These are phyloP conservation scores for Nibea coibor DNA, from an alignment of 2,113 vertebrate species.

Conservation along the genomic window DNA sequence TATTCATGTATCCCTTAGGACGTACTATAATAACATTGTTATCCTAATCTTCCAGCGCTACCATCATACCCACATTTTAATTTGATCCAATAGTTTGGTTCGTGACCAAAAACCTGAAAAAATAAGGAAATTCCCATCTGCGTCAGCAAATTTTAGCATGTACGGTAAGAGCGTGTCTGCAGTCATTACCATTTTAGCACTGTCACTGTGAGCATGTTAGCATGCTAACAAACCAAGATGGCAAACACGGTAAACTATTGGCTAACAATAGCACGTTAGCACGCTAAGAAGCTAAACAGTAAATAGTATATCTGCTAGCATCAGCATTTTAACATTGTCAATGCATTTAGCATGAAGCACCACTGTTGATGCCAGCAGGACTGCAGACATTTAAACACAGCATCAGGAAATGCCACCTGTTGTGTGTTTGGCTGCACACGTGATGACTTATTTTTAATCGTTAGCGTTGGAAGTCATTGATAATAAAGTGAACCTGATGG, in stretches of 20 bases:
- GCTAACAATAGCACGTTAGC: neutral
- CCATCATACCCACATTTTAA: neutral
- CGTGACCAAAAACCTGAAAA: neutral
- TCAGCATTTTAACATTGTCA: neutral
- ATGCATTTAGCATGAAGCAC: neutral
- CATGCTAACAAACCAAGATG: neutral
- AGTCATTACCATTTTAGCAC: too few relatives aligned
- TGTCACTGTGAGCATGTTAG: neutral
- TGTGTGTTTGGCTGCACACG: too few relatives aligned
- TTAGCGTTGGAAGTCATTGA: too few relatives aligned
- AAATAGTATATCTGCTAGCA: neutral
- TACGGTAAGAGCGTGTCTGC: too few relatives aligned
- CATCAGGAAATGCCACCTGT: too few relatives aligned
- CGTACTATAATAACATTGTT: neutral
- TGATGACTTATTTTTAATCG: too few relatives aligned
- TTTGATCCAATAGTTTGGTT: neutral
- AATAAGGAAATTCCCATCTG: too few relatives aligned
- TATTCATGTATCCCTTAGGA: neutral
- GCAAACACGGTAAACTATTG: neutral
- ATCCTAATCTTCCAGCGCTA: neutral
- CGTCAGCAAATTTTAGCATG: too few relatives aligned
- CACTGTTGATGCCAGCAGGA: too few relatives aligned
- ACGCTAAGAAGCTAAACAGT: neutral
- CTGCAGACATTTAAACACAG: too few relatives aligned
- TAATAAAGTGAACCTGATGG: too few relatives aligned